Percentiles rank a stretch among this genome's conserved stretches.
These are phyloP conservation scores for Slavum lentiscoides DNA, from an alignment of 2,888 invertebrate genomes.

Conservation along the genomic window DNA sequence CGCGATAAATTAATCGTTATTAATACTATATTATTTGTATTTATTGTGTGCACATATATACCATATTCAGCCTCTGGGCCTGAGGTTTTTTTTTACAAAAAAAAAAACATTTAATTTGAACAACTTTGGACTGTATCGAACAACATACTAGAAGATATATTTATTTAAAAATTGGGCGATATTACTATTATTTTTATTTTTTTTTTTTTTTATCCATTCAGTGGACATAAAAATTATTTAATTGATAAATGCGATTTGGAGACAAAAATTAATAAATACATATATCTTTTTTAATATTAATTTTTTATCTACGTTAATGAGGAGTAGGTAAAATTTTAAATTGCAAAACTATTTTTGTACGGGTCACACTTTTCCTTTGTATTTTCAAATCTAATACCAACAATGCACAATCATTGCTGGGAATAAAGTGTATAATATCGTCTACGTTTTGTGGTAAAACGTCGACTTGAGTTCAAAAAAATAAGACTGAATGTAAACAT, in stretches of 20 bases:
- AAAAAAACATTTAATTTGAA: constrained; percentile 12
- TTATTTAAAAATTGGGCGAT: constrained; percentile 18
- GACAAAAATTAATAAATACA: background rate
- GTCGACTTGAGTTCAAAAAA: no score
- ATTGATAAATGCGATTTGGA: constrained; percentile 4
- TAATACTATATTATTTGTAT: constrained; percentile 37
- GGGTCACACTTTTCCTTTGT: no score
- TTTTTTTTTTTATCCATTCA: background rate
- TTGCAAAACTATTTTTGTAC: no score
- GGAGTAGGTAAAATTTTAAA: no score
- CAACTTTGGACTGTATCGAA: constrained; percentile 8
- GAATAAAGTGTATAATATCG: no score
- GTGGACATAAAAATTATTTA: background rate
- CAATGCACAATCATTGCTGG: no score
- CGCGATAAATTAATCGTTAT: constrained; percentile 36
- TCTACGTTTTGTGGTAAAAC: no score
- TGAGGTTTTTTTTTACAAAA: background rate
- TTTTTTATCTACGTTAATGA: no score
- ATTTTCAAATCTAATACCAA: no score
- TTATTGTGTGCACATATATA: constrained; percentile 12
- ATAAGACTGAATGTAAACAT: no score
- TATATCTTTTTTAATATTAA: background rate
- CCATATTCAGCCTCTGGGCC: background rate
- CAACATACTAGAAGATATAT: background rate
- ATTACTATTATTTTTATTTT: constrained; percentile 1